phyloP scores from a whole-genome alignment of 2,888 invertebrate genomes.

The Sinohyriopsis cumingii region DNA sequence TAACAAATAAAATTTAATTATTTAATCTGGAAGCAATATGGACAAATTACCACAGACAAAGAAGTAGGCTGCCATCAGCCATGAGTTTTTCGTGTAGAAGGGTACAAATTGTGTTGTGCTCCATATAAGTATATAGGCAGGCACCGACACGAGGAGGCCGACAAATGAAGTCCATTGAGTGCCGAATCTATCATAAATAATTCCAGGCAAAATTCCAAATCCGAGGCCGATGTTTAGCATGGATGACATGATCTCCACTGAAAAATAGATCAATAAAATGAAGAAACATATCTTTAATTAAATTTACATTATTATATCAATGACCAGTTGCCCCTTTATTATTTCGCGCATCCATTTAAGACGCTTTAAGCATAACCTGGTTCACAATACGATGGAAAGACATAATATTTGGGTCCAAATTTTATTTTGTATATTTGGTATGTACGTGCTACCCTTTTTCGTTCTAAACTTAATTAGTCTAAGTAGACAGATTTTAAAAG shows the following conservation, averaged over 20 bases:
- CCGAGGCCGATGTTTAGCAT: constrained; percentile 48
- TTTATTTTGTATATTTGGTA: too few species aligned
- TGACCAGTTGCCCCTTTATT: too few species aligned
- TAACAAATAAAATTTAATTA: too few species aligned
- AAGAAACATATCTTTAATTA: background rate
- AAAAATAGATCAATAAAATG: background rate
- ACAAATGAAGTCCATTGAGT: constrained; percentile 33
- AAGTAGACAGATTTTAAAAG: too few species aligned
- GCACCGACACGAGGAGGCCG: constrained; percentile 34
- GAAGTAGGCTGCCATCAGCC: constrained; percentile 41
- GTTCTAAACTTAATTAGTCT: too few species aligned
- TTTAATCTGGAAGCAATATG: background rate
- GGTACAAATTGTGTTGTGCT: constrained; percentile 26
- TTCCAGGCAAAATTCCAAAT: constrained; percentile 46
- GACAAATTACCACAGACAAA: constrained; percentile 29
- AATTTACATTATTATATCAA: too few species aligned
- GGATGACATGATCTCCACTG: constrained; percentile 47
- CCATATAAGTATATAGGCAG: constrained; percentile 40
- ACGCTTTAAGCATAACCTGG: too few species aligned
- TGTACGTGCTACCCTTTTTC: too few species aligned
- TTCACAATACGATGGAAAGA: too few species aligned
- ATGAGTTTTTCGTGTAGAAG: constrained; percentile 31
- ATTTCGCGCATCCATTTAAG: too few species aligned
- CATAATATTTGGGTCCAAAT: too few species aligned
- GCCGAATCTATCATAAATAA: constrained; percentile 45